Base-by-base conservation (phyloP, 2,797 vertebrate species). In the Myotis findleyi region DNA sequence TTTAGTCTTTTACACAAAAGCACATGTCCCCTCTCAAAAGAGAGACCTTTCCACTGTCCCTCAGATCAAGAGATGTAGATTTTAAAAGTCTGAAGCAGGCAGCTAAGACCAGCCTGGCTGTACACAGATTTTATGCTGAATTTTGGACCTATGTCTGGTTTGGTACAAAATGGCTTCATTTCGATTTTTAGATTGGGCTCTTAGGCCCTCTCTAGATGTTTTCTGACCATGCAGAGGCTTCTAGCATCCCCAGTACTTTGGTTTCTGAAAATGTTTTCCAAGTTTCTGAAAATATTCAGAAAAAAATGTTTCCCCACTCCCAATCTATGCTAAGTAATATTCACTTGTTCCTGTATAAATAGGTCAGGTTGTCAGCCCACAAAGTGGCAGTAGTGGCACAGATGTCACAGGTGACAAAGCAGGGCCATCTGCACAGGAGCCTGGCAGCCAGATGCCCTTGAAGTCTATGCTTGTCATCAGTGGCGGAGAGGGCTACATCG, bases 401-500 rank as follows among this genome's bases (percentile, higher is more conserved):
- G 99, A 99, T 79, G 87, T 97, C 5, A 57, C 96, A 2, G 96
- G 97, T 88, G 99, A 99, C 86, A 99, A 98, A 96, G 94, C 98
- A 14, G 97, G 97, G 23, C 94, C 94, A 1, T 95, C 97, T 18
- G 53, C 96, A 51, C 96, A 98, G 83, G 99, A 99, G 36, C 95
- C 98, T 14, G 84, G 98, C 64, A 95, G 92, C 97, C 99, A 99
- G 97, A 98, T 98, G 36, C 98, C 98, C 93, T 98, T 98, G 94
- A 99, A 99, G 98, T 99, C 99, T 0, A 98, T 99, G 98, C 97
- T 99, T 98, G 99, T 99, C 97, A 99, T 99, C 99, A 99, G 99
- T 0, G 99, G 99, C 96, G 99, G 99, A 87, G 99, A 99, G 97
- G 99, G 99, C 41, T 99, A 99, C 98, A 99, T 99, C 30, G 99